These are phyloP conservation scores for Sorex fumeus DNA, from an alignment of 2,113 vertebrate species.

Conservation along the genomic window DNA sequence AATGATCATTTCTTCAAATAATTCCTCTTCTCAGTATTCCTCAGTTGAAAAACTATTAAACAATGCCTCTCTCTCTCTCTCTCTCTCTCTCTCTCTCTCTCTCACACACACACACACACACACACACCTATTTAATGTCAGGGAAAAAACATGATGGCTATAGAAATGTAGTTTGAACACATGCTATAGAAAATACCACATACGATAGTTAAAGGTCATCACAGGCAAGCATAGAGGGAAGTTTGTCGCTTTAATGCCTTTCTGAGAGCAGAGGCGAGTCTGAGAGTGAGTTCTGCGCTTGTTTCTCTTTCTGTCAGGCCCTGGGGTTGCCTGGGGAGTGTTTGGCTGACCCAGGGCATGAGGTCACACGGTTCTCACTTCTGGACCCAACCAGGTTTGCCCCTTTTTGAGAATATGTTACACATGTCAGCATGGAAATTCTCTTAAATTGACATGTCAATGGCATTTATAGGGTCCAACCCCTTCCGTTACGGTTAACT, in stretches of 20 bases:
- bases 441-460: background rate
- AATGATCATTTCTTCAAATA: background rate
- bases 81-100: background rate
- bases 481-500: too few species aligned
- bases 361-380: background rate
- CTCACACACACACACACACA: too few species aligned
- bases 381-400: background rate
- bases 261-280: background rate
- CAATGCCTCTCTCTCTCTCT: too few species aligned
- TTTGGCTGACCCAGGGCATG: background rate
- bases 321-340: background rate
- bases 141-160: background rate
- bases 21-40: background rate
- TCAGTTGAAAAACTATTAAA: too few species aligned
- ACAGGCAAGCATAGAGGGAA: background rate
- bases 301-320: background rate
- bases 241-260: background rate
- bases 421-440: background rate
- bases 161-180: conserved; percentile 8
- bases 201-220: too few species aligned
- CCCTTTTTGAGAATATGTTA: background rate
- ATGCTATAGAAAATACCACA: background rate
- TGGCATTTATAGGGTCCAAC: conserved; percentile 3
- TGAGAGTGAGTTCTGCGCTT: background rate
- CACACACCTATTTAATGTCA: background rate